These are phyloP conservation scores for Mus minutoides DNA, from an alignment of 2,797 vertebrate species.

Conservation along the genomic window DNA sequence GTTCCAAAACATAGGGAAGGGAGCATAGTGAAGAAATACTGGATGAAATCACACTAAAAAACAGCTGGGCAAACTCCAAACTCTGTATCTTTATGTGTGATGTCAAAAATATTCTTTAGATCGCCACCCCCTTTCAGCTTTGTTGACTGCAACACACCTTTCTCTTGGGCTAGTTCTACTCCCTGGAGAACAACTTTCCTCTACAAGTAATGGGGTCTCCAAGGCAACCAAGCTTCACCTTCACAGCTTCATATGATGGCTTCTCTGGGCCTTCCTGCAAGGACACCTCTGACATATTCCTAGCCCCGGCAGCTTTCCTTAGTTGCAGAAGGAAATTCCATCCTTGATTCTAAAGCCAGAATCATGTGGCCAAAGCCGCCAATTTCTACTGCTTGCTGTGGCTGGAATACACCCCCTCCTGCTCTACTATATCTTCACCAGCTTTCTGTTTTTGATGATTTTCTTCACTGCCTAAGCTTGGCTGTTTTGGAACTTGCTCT, in stretches of 20 bases:
- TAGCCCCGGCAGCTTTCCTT: neutral
- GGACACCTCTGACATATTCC: neutral
- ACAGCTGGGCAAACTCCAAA: neutral
- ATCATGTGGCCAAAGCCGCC: neutral
- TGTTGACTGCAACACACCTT: neutral
- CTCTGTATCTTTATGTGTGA: too few relatives aligned
- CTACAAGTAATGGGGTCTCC: neutral
- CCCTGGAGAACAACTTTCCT: neutral
- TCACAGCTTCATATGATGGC: neutral
- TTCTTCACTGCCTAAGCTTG: neutral
- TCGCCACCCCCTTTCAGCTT: too few relatives aligned
- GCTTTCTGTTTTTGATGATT: too few relatives aligned
- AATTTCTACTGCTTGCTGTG: neutral
- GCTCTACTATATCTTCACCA: neutral
- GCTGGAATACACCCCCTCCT: neutral
- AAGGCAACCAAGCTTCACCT: neutral
- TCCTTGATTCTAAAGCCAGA: neutral
- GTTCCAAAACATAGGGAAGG: neutral
- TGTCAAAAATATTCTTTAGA: too few relatives aligned
- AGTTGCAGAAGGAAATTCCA: neutral
- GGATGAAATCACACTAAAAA: neutral
- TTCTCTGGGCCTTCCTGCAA: neutral
- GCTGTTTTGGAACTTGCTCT: neutral
- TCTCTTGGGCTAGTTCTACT: neutral
- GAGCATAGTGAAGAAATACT: neutral